phyloP scores from a whole-genome alignment of 2,888 invertebrate species.

The Nomada fabriciana region DNA sequence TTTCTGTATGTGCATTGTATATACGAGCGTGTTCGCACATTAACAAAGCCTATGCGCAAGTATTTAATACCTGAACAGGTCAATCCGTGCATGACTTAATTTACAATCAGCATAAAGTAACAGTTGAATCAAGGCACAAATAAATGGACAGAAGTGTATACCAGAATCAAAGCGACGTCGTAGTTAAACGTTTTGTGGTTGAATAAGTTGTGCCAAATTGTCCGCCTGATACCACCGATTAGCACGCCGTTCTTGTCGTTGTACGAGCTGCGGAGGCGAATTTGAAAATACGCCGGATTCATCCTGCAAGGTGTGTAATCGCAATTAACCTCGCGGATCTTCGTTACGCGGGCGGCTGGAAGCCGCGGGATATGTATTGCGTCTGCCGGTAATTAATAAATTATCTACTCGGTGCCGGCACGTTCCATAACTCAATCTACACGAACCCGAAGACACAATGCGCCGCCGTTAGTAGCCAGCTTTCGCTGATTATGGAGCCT shows the following conservation, averaged over 20 bases:
- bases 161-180: conserved; percentile 84
- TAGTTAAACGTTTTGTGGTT: conserved; percentile 81
- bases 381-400: conserved; percentile 26
- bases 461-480: conserved; percentile 81
- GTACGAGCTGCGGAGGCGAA: conserved; percentile 74
- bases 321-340: background rate
- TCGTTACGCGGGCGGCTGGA: background rate
- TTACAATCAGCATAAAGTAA: background rate
- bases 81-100: background rate
- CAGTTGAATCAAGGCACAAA: background rate
- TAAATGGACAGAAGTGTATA: conserved; percentile 41
- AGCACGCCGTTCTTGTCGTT: conserved; percentile 57
- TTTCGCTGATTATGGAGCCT: conserved; percentile 77
- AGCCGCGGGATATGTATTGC: background rate
- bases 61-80: too few species aligned
- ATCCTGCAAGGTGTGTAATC: conserved; percentile 11
- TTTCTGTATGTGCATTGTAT: too few species aligned
- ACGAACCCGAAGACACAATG: conserved; percentile 75
- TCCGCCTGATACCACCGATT: conserved; percentile 68
- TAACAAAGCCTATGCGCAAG: too few species aligned
- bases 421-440: conserved; percentile 8
- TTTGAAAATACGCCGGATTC: background rate
- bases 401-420: background rate
- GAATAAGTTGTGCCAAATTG: conserved; percentile 81
- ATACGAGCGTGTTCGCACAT: too few species aligned